A percentile compares a stretch with the other conserved stretches of the same genome.
Evolutionary conservation across 1,140 invertebrate species (phyloP).

Genomic region (Micrasema minimum): DNA sequence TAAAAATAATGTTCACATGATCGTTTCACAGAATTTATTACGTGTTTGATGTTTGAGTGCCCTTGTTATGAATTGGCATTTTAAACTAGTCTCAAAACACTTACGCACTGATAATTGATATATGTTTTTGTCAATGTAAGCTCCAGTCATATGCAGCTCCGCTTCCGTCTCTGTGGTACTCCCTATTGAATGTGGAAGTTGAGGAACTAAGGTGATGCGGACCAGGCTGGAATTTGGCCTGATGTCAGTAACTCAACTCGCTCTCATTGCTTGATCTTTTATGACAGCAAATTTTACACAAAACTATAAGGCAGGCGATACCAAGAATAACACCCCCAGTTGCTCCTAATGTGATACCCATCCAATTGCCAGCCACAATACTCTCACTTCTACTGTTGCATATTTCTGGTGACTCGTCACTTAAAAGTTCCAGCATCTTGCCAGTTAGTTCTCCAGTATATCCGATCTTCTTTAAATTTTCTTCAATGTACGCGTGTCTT

Average conservation of each 20-base stretch:
- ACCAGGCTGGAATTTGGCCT: constrained; percentile 62
- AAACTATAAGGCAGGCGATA: constrained; percentile 60
- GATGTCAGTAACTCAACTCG: constrained; percentile 66
- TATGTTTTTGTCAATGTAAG: constrained; percentile 62
- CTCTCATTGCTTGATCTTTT: constrained; percentile 65
- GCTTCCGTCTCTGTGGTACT: constrained; percentile 53
- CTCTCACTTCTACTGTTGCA: constrained; percentile 64
- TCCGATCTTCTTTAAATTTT: constrained; percentile 68
- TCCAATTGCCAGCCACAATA: constrained; percentile 59
- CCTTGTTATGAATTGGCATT: neutral
- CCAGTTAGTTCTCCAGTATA: constrained; percentile 65
- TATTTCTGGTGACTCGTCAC: constrained; percentile 75
- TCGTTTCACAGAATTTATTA: constrained; percentile 12
- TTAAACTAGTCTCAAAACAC: constrained; percentile 2
- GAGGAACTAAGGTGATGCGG: constrained; percentile 57
- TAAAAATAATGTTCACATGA: constrained; percentile 28
- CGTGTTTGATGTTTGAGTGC: constrained; percentile 2
- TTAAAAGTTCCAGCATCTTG: constrained; percentile 63
- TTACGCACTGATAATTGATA: constrained; percentile 14
- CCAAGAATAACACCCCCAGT: constrained; percentile 59
- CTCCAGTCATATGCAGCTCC: constrained; percentile 64
- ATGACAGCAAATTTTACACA: constrained; percentile 65
- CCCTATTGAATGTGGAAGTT: constrained; percentile 47
- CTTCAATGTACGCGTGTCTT: constrained; percentile 66
- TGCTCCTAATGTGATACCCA: constrained; percentile 61